Conservation (phyloP, 2,888 invertebrate species). For the Drosophila aldrichi region DNA sequence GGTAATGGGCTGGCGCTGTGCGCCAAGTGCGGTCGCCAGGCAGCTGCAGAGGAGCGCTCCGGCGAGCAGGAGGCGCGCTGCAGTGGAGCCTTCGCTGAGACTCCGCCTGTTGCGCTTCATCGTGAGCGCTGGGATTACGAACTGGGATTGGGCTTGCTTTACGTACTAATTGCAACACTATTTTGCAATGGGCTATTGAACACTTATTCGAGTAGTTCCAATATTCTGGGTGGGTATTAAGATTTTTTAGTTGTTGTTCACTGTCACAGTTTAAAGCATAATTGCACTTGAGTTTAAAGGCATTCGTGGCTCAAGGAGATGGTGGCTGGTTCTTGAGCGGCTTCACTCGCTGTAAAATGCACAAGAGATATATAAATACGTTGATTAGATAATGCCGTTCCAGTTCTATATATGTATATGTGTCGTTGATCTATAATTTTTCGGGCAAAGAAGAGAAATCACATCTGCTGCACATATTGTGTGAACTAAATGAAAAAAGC, state of each 20-base stretch:
- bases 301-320: conserved; percentile 31
- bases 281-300: conserved; percentile 44
- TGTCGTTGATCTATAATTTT: conserved; percentile 6
- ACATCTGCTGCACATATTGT: conserved; percentile 74
- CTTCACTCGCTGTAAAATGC: conserved; percentile 64
- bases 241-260: conserved; percentile 14
- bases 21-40: conserved; percentile 38
- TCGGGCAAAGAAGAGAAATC: conserved; percentile 5
- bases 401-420: neutral
- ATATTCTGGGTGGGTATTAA: conserved; percentile 28
- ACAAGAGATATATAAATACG: conserved; percentile 10
- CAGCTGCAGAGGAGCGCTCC: conserved; percentile 61
- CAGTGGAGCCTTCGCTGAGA: conserved; percentile 66
- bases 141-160: conserved; percentile 17
- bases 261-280: conserved; percentile 61
- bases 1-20: conserved; percentile 64
- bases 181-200: conserved; percentile 11
- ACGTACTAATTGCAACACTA: conserved; percentile 31
- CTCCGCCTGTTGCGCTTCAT: conserved; percentile 84
- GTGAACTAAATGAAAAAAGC: conserved; percentile 20
- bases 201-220: conserved; percentile 28
- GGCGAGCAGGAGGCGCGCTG: conserved; percentile 59
- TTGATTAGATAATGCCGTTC: conserved; percentile 39
- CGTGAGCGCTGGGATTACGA: conserved; percentile 26
- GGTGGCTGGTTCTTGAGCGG: conserved; percentile 58